Percentiles rank a stretch among this genome's conserved stretches.
Evolutionary conservation across 2,888 invertebrate species (phyloP).

Genomic region (Oligia fasciuncula): DNA sequence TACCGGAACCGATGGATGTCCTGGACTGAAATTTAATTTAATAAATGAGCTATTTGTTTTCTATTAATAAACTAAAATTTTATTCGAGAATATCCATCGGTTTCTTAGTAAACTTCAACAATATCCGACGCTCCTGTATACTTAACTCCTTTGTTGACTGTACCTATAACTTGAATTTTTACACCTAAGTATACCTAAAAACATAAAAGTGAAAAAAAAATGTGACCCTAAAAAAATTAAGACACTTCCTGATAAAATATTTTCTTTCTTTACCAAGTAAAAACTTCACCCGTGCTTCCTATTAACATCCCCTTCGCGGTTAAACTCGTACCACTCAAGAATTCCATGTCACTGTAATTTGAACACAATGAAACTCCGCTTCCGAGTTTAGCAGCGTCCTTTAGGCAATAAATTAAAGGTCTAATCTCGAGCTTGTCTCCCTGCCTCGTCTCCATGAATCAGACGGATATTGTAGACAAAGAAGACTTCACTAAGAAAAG

Average conservation of each 20-base stretch:
- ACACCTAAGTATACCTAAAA: background rate
- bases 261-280: slow-evolving; percentile 12
- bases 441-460: slow-evolving; percentile 67
- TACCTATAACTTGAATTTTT: background rate
- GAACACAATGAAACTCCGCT: slow-evolving; percentile 69
- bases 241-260: background rate
- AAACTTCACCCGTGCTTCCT: slow-evolving; percentile 1
- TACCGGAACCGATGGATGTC: no score
- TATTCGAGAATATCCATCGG: no score
- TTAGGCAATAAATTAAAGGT: slow-evolving; percentile 70
- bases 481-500: slow-evolving; percentile 31
- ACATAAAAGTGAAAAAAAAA: background rate
- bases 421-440: slow-evolving; percentile 69
- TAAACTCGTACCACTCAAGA: slow-evolving; percentile 53
- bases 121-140: no score
- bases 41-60: no score
- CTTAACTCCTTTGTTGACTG: no score
- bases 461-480: slow-evolving; percentile 63
- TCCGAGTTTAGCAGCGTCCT: slow-evolving; percentile 58
- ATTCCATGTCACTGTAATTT: slow-evolving; percentile 63
- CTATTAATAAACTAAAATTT: no score
- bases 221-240: background rate
- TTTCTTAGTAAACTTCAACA: no score
- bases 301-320: slow-evolving; percentile 27
- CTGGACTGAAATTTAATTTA: no score